phyloP scores from a whole-genome alignment of 2,113 vertebrate genomes.

The Pseudonaja textilis region DNA sequence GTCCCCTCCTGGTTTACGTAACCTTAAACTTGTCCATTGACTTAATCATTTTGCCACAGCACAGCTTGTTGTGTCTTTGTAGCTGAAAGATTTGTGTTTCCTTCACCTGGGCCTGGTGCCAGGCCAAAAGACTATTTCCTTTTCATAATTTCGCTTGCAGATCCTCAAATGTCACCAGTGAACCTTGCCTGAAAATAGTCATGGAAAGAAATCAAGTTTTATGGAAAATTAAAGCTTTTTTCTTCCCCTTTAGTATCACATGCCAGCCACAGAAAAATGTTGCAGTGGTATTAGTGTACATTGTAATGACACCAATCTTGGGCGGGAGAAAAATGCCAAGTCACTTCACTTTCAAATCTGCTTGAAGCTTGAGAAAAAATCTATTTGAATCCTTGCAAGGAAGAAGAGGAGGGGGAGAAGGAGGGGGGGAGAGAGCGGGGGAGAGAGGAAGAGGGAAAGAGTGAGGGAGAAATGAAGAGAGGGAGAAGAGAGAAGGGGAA shows the following conservation, averaged over 20 bases:
- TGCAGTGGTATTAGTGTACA: slow-evolving; percentile 65
- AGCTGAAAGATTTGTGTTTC: slow-evolving; percentile 68
- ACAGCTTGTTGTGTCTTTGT: slow-evolving; percentile 65
- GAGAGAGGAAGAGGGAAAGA: rapidly evolving
- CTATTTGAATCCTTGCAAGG: neutral
- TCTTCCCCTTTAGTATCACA: slow-evolving; percentile 61
- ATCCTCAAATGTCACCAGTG: slow-evolving; percentile 74
- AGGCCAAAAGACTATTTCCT: slow-evolving; percentile 63
- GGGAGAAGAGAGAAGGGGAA: no score
- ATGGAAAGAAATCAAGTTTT: slow-evolving; percentile 67
- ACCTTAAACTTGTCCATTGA: slow-evolving; percentile 69
- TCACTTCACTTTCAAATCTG: neutral
- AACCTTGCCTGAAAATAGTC: slow-evolving; percentile 69
- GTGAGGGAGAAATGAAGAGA: no score
- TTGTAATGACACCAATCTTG: slow-evolving; percentile 66
- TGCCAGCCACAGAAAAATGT: slow-evolving; percentile 72
- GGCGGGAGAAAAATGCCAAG: slow-evolving; percentile 53
- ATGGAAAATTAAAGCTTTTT: slow-evolving; percentile 70
- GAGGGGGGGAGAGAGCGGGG: no score
- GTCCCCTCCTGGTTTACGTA: slow-evolving; percentile 62
- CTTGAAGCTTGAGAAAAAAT: neutral
- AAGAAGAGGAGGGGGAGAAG: neutral
- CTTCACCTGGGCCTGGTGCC: slow-evolving; percentile 69
- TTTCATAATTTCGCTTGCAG: slow-evolving; percentile 77
- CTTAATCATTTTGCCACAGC: slow-evolving; percentile 67